Base-by-base conservation (phyloP, 2,888 invertebrate species). In the Petrophora chlorosata region DNA sequence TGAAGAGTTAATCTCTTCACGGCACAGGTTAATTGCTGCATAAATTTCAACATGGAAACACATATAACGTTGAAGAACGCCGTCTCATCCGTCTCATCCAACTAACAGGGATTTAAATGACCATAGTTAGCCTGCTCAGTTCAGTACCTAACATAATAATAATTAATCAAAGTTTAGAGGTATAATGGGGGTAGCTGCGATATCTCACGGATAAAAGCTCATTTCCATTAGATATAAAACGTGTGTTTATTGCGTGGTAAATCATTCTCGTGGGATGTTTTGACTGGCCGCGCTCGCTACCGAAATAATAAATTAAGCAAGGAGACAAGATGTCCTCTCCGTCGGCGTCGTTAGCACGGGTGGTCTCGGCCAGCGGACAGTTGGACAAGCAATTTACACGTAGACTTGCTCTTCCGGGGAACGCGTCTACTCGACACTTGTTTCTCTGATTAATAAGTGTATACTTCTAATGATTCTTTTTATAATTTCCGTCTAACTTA, bases 181-280 rank as follows among this genome's bases (percentile, higher is more conserved):
- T 38, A 72, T 73, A 71, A 47, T 14, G 56, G 70, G 69, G 70
- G 67, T 75, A 62, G 73, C 85, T 86, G 86, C 64, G 72, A 73
- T 82, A 80, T 81, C 68, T 87, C 85, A 81, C 65, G 71, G 69
- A 81, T 85, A 85, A 83, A 87, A 84, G 82, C 82, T 79, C 80
- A 87, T 86, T 85, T 86, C 85, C 85, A 85, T 79, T 82, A 78
- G 79, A 82, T 85, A 85, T 89, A 88, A 87, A 88, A 80, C 79
- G 71, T 67, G 63, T 70, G 79, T 90, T 88, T 88, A 89, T 85
- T 77, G 76, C 85, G 75, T 65, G 71, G 72, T 90, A 89, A 90
- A 90, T 90, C 90, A 90, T 86, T 64, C 61, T 52, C 57, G 77
- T 79, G 85, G 87, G 85, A 84, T 89, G 90, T 89, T 89, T 84